Evolutionary conservation across 2,888 invertebrate species (phyloP), one percentile per base, ranked within the genome.

Genomic region (Hedya salicella): DNA sequence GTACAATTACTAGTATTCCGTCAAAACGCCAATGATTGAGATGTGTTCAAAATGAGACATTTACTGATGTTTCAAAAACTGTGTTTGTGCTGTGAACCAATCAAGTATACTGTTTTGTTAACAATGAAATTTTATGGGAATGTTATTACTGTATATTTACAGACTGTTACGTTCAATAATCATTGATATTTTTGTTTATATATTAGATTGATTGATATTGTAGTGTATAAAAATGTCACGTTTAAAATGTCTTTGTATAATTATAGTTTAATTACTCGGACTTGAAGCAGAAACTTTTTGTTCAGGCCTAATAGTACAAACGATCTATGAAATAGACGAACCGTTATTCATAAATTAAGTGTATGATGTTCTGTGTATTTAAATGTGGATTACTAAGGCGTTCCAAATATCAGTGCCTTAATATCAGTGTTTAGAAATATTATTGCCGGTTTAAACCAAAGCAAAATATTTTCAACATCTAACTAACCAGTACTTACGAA

Each of bases 351-450:
- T 19, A 17, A 57, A 32, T 44, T 44, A 57, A 42, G 6, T n/a
- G n/a, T 42, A 44, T 39, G 11, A 48, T 36, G 16, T 60, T 50
- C 59, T 25, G 14, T 60, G 49, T 14, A 60, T 30, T 53, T 60
- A 60, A 54, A 54, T 60, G 48, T 54, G 53, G 17, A 46, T 53
- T 32, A 48, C 14, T 42, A 30, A 74, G 67, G 71, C 72, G 73
- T 73, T 78, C 48, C 49, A 76, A 73, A 75, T 71, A 72, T 72
- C 78, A 85, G 86, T 86, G 86, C 86, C 85, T 86, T 86, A 84
- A 70, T 68, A 74, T 74, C 70, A 70, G 73, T 76, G 73, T 74
- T 71, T 72, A 76, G 67, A 71, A 62, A 63, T 70, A 63, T 70
- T 39, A 59, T 69, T 68, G 69, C 68, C 69, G 32, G 61, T 62